These are phyloP conservation scores for Lithobates pipiens DNA, from an alignment of 2,797 vertebrate species.

Conservation along the genomic window DNA sequence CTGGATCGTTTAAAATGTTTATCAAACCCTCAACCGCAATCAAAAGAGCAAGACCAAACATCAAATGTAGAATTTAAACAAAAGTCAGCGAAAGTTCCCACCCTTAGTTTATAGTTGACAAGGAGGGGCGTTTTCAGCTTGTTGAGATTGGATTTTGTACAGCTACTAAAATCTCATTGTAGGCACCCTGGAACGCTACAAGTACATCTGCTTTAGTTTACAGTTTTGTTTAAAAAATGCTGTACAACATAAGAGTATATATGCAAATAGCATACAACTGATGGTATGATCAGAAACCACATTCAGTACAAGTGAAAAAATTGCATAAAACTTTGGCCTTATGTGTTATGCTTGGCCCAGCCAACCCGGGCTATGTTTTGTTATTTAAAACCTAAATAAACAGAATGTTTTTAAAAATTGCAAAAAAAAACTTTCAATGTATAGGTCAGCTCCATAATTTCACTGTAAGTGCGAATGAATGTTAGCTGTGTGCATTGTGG, in stretches of 20 bases:
- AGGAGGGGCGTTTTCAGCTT: slow-evolving; percentile 12
- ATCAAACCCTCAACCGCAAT: slow-evolving; percentile 40
- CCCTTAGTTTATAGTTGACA: slow-evolving; percentile 23
- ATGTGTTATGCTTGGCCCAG: too few relatives aligned
- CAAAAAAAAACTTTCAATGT: too few relatives aligned
- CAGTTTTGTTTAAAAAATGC: background rate
- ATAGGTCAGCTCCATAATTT: too few relatives aligned
- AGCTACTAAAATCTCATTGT: slow-evolving; percentile 36
- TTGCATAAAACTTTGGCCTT: too few relatives aligned
- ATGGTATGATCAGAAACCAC: background rate
- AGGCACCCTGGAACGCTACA: slow-evolving; percentile 10
- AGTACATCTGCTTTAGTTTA: slow-evolving; percentile 50
- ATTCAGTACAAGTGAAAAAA: too few relatives aligned
- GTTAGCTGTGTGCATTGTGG: too few relatives aligned
- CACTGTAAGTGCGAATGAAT: too few relatives aligned
- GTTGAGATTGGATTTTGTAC: slow-evolving; percentile 20
- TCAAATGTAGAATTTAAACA: slow-evolving; percentile 40
- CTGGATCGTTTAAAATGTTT: slow-evolving; percentile 48
- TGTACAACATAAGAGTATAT: background rate
- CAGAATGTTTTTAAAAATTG: too few relatives aligned
- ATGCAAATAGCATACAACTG: background rate
- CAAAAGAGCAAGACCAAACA: slow-evolving; percentile 15
- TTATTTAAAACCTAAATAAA: too few relatives aligned
- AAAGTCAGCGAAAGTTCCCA: slow-evolving; percentile 39
- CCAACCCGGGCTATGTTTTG: too few relatives aligned